Percentiles rank a stretch among this genome's conserved stretches.
These are phyloP conservation scores for Oryzias curvinotus DNA, from an alignment of 2,113 vertebrate species.

Conservation along the genomic window DNA sequence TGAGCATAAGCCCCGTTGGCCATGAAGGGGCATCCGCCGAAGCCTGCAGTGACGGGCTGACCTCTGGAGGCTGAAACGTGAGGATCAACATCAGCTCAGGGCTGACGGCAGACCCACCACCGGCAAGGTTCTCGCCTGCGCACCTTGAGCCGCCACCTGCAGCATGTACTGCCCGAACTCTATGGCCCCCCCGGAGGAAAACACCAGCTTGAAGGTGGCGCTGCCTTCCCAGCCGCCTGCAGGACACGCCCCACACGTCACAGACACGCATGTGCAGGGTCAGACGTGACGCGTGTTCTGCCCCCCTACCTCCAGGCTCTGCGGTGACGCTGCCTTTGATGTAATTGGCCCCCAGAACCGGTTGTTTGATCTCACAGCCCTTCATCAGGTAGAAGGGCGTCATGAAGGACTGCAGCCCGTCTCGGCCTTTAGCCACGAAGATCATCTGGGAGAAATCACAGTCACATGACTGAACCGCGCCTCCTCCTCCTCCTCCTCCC, in stretches of 20 bases:
- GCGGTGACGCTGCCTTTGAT: constrained; percentile 88
- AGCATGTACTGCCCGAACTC: constrained; percentile 97
- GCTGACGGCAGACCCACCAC: neutral
- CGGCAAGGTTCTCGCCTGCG: accelerated
- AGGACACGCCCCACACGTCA: neutral
- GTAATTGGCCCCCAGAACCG: constrained; percentile 95
- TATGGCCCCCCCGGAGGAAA: constrained; percentile 90
- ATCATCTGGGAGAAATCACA: constrained; percentile 81
- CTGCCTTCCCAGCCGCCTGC: constrained; percentile 95
- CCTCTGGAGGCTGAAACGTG: constrained; percentile 87
- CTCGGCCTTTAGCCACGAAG: constrained; percentile 90
- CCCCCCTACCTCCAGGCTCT: constrained; percentile 84
- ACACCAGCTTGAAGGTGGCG: constrained; percentile 85
- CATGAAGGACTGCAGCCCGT: constrained; percentile 92
- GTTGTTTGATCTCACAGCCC: constrained; percentile 96
- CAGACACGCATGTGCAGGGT: too few species aligned
- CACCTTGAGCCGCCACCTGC: constrained; percentile 93
- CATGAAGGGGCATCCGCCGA: constrained; percentile 87
- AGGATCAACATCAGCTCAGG: neutral
- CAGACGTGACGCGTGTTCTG: neutral
- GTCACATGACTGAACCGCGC: neutral
- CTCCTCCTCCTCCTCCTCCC: too few species aligned
- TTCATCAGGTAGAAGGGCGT: constrained; percentile 98
- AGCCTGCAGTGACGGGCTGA: constrained; percentile 82
- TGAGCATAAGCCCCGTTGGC: constrained; percentile 87